Evolutionary conservation across 2,113 vertebrate genomes (phyloP), one percentile per base, ranked within the genome.

Genomic region (Motacilla alba): DNA sequence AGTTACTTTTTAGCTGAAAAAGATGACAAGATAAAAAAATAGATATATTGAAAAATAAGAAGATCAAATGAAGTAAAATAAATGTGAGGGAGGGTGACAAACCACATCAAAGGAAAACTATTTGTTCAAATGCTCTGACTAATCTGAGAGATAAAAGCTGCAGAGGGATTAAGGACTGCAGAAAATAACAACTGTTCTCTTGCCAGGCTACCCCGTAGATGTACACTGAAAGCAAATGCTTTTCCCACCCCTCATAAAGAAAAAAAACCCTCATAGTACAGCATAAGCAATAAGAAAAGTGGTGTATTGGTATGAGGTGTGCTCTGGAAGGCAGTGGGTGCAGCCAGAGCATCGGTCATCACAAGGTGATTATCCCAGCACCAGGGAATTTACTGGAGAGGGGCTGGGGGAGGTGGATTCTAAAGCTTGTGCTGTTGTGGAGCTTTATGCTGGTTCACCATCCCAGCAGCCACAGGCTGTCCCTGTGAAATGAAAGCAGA

Each of bases 401-500:
- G 4, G 11, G 10, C 30, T 28, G 46, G 21, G 17, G 6, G 18
- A 9, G 0, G 1, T 39, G 27, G 33, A 64, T 73, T 21, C 37
- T 62, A 64, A 68, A 80, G 35, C 49, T 64, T 0, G 0, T 21
- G 23, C 20, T 64, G 59, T 44, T 66, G 30, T 31, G 49, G 46
- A 94, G 56, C 9, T 69, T 90, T 56, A 35, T 43, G 11, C n/a
- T 44, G 31, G 18, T 49, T 73, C 33, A 27, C 7, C 46, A 26
- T 2, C 11, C 1, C 68, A 55, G 55, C 31, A 69, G 46, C n/a
- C 22, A 10, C 39, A 74, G 63, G 7, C 1, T 0, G 3, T 5
- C 15, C 31, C 41, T 67, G 64, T 91, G 68, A 93, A 91, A 95
- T n/a, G 30, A 53, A 77, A 91, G 23, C 67, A 91, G 55, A 89